Evolutionary conservation across 1,140 invertebrate genomes (phyloP).

Genomic region (Papilio machaon): DNA sequence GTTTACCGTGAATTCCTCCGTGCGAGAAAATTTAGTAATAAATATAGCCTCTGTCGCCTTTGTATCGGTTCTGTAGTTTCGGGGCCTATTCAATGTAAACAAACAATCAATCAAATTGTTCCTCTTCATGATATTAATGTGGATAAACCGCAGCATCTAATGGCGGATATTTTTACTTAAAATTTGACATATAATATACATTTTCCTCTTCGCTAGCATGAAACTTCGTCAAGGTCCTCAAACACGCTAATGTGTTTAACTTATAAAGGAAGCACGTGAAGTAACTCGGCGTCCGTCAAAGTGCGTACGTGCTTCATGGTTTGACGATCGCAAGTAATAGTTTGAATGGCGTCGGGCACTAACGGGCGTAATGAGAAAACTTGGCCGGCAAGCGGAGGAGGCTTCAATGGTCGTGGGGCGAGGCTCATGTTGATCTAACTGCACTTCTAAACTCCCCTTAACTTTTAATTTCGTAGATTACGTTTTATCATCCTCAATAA

Average conservation of each 20-base stretch:
- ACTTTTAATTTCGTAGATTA: conserved; percentile 35
- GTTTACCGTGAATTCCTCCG: too few species aligned
- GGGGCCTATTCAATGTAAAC: too few species aligned
- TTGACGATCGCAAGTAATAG: conserved; percentile 59
- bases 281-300: conserved; percentile 36
- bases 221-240: neutral
- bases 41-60: too few species aligned
- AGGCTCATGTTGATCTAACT: conserved; percentile 38
- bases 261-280: conserved; percentile 19
- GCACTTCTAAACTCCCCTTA: conserved; percentile 35
- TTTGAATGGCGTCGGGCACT: conserved; percentile 57
- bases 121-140: too few species aligned
- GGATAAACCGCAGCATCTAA: neutral
- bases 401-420: conserved; percentile 44
- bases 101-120: too few species aligned
- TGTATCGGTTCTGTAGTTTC: too few species aligned
- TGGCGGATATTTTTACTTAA: neutral
- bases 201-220: neutral
- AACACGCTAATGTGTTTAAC: conserved; percentile 12
- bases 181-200: neutral
- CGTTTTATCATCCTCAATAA: conserved; percentile 18
- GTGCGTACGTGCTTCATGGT: conserved; percentile 55
- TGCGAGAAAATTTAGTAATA: too few species aligned
- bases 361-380: conserved; percentile 75
- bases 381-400: conserved; percentile 51